A percentile compares a stretch with the other conserved stretches of the same genome.
Conservation (phyloP, 2,888 invertebrate genomes). For the Noctua pronuba region DNA sequence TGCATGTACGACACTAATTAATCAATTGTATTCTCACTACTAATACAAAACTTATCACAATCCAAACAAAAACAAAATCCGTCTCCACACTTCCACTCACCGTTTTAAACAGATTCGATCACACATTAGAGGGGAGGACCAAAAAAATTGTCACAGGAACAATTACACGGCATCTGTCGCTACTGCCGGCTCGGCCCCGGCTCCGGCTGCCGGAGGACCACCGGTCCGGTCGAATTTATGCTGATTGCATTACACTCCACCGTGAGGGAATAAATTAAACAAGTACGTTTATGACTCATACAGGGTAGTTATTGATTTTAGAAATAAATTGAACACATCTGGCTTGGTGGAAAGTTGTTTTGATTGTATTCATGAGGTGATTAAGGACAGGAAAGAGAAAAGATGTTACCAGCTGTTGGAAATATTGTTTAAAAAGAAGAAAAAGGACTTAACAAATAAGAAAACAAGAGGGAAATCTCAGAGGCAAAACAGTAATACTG, state of each 20-base stretch:
- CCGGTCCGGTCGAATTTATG: constrained; percentile 81
- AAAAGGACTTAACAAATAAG: not conserved
- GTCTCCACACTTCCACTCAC: constrained; percentile 70
- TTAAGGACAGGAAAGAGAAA: not conserved
- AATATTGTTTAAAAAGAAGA: not conserved
- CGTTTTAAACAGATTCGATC: constrained; percentile 89
- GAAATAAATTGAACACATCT: constrained; percentile 30
- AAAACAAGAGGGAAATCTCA: not conserved
- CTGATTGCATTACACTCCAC: constrained; percentile 86
- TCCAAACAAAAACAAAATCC: constrained; percentile 58
- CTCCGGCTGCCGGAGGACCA: constrained; percentile 25
- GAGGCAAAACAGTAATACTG: not conserved
- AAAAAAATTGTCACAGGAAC: constrained; percentile 88
- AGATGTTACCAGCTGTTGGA: no score
- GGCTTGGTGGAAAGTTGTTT: constrained; percentile 1
- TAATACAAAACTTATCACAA: not conserved
- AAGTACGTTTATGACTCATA: constrained; percentile 70
- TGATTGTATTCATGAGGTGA: not conserved
- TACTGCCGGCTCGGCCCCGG: constrained; percentile 47
- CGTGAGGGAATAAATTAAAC: constrained; percentile 73
- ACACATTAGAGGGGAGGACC: constrained; percentile 83
- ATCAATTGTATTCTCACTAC: not conserved
- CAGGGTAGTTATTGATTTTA: constrained; percentile 61
- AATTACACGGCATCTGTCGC: constrained; percentile 90
- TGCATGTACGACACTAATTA: not conserved